Evolutionary conservation across 2,113 vertebrate genomes (phyloP).

Genomic region (Hiodon alosoides): DNA sequence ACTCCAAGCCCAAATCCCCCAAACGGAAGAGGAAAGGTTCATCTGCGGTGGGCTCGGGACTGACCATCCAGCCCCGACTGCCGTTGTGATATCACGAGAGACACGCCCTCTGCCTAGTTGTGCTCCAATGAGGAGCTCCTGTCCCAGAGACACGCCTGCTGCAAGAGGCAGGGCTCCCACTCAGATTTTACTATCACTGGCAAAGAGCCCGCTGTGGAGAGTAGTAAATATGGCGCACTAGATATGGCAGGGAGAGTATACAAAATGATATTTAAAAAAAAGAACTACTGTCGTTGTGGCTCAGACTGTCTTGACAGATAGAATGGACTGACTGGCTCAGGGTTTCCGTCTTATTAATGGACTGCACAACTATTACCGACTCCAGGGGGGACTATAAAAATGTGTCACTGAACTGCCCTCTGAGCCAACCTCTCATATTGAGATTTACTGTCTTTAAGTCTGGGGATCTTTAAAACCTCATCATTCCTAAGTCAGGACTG

Average conservation of each 20-base stretch:
- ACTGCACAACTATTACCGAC: constrained; percentile 18
- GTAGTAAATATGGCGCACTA: constrained; percentile 24
- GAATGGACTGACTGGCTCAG: constrained; percentile 31
- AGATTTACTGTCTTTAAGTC: not conserved
- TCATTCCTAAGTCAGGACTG: not conserved
- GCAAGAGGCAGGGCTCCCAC: constrained; percentile 28
- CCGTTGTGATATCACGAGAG: constrained; percentile 37
- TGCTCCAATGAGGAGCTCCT: constrained; percentile 36
- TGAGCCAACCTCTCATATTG: constrained; percentile 21
- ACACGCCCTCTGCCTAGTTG: constrained; percentile 33
- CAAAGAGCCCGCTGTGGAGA: constrained; percentile 26
- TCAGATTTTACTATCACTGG: constrained; percentile 30
- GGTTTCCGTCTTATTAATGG: constrained; percentile 27
- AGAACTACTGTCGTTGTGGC: constrained; percentile 21
- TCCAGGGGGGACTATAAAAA: constrained; percentile 14
- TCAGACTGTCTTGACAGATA: constrained; percentile 20
- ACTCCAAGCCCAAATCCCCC: constrained; percentile 84
- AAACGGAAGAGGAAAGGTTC: constrained; percentile 90
- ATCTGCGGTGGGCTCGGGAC: constrained; percentile 76
- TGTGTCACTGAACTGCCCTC: not conserved
- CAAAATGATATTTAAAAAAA: not conserved
- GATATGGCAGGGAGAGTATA: constrained; percentile 17
- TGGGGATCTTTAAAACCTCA: not conserved
- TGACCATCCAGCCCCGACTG: constrained; percentile 33
- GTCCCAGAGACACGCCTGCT: constrained; percentile 30